Base-by-base conservation (phyloP, 1,140 invertebrate genomes). In the Brachionus plicatilis region DNA sequence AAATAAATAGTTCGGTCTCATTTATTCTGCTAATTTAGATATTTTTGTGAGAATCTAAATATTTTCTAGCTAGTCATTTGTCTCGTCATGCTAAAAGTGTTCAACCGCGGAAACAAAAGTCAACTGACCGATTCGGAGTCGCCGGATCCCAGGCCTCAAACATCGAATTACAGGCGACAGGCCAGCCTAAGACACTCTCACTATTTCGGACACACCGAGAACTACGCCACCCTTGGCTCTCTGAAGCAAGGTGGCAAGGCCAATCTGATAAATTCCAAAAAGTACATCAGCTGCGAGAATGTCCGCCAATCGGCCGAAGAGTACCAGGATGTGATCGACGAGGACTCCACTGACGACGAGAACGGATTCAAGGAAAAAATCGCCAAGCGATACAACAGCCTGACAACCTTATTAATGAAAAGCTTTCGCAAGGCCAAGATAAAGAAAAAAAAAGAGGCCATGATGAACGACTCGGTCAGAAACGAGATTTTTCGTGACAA, bases 381-480 rank as follows among this genome's bases (percentile, higher is more conserved):
- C 8, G 65, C 37, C n/a, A 82, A 82, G 29, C 50, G 79, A 41
- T 82, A 82, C 53, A 82, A 82, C 41, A 82, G 79, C n/a, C 17
- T 82, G 27, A 82, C 79, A 6, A 82, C 79, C 12, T 68, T 82
- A n/a, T 33, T 82, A n/a, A 82, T 82, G 79, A 82, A 82, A 82
- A 82, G 79, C 43, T 82, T 82, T 47, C 79, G 79, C 1, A 82
- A 82, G 53, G 79, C 79, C 3, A 82, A 82, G 27, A 80, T 56
- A 56, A 80, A 80, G 60, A 82, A 82, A 56, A 82, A 82, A 82
- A 82, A 82, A 65, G 79, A 82, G 27, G 53, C 79, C 12, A 82
- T 82, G 53, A 27, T 60, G 17, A 60, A 45, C 20, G 79, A 82
- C 11, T 65, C 79, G 20, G 53, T 20, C 65, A 76, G 33, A 76